Base-by-base conservation (phyloP, 2,888 invertebrate species). In the Micoletzkya japonica region DNA sequence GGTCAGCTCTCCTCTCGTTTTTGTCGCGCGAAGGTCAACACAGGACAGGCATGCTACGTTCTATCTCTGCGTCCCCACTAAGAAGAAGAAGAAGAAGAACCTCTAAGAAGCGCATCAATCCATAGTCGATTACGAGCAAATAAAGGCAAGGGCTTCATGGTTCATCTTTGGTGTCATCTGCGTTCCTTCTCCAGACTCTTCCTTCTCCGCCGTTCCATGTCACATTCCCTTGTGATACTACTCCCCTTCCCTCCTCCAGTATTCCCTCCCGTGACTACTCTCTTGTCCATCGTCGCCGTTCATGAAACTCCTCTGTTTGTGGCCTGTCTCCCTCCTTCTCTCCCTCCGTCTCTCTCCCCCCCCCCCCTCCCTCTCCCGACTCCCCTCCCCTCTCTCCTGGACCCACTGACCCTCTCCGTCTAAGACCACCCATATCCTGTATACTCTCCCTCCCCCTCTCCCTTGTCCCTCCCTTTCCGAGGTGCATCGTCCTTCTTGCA, bases 21-120 rank as follows among this genome's bases (percentile, higher is more conserved):
- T 61, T 17, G 63, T 32, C n/a, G n/a, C n/a, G n/a, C n/a, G n/a
- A n/a, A 4, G 63, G 63, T 50, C 63, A 63, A 63, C 50, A 63
- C 26, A n/a, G 26, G 52, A n/a, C 49, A 50, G 1, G 37, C 20
- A 20, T 49, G 34, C 63, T 63, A 63, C 63, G 63, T 50, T 63
- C 63, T 63, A 63, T 63, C 24, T n/a, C n/a, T n/a, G n/a, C n/a
- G n/a, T n/a, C n/a, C n/a, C n/a, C n/a, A n/a, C n/a, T n/a, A n/a
- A 63, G 63, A 63, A 49, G 30, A 49, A 6, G 32, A 44, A 34
- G 60, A 34, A 61, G 50, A 50, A 50, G 24, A 63, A 30, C 24
- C 24, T 24, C 4, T 32, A 63, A 24, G 49, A 32, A 32, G 30
- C n/a, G n/a, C n/a, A n/a, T n/a, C n/a, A n/a, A n/a, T n/a, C n/a